Evolutionary conservation across 2,888 invertebrate genomes (phyloP).

Genomic region (Ganaspis brasiliensis): DNA sequence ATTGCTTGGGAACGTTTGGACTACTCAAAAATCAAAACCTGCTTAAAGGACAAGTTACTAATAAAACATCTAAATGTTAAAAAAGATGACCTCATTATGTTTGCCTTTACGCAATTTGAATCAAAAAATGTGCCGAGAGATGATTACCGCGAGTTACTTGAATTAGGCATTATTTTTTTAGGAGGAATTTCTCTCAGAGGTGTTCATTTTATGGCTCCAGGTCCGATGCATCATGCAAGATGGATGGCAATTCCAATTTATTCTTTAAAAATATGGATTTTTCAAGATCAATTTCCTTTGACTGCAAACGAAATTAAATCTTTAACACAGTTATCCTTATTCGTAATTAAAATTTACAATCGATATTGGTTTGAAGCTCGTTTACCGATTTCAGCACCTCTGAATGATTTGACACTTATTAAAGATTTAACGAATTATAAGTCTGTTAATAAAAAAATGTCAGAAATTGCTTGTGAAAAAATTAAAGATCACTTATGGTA

Average conservation of each 20-base stretch:
- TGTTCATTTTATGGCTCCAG: conserved; percentile 48
- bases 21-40: conserved; percentile 38
- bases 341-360: conserved; percentile 57
- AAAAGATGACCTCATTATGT: conserved; percentile 42
- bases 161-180: conserved; percentile 53
- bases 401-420: conserved; percentile 57
- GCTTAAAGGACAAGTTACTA: conserved; percentile 43
- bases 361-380: conserved; percentile 56
- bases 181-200: conserved; percentile 26
- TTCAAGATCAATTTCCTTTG: conserved; percentile 56
- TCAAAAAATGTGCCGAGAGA: conserved; percentile 49
- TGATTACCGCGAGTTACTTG: conserved; percentile 62
- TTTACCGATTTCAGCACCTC: conserved; percentile 53
- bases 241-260: no score
- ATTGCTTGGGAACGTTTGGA: conserved; percentile 44
- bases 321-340: conserved; percentile 58
- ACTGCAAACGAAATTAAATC: conserved; percentile 37
- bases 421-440: conserved; percentile 52
- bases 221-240: conserved; percentile 65
- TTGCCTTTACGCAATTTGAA: conserved; percentile 13
- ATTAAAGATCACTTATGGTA: conserved; percentile 37
- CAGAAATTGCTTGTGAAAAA: conserved; percentile 45
- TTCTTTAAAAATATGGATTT: conserved; percentile 65
- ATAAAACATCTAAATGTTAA: conserved; percentile 43
- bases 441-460: conserved; percentile 46